Evolutionary conservation across 2,888 invertebrate genomes (phyloP).

Genomic region (Aphodius granarius): DNA sequence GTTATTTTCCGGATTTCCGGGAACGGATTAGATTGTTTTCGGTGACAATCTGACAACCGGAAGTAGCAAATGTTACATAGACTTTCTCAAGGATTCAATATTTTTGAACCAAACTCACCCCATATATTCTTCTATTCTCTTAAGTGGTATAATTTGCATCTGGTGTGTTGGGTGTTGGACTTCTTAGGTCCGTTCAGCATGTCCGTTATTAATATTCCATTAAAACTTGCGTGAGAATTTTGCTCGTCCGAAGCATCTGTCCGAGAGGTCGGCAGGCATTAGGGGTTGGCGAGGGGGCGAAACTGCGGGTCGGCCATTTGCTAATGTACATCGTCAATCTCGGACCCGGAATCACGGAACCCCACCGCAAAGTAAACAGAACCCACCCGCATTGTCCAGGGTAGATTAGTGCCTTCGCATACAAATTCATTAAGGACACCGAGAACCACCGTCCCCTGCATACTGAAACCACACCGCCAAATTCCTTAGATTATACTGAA

Average conservation of each 20-base stretch:
- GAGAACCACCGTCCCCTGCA: neutral
- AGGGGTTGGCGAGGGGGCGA: slow-evolving; percentile 15
- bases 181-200: slow-evolving; percentile 9
- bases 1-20: too few relatives aligned
- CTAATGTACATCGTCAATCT: slow-evolving; percentile 53
- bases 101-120: too few relatives aligned
- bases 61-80: too few relatives aligned
- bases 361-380: slow-evolving; percentile 42
- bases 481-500: neutral
- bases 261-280: slow-evolving; percentile 27
- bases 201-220: slow-evolving; percentile 14
- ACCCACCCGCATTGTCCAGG: slow-evolving; percentile 43
- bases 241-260: slow-evolving; percentile 49
- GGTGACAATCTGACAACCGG: too few relatives aligned
- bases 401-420: slow-evolving; percentile 32
- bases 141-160: slow-evolving; percentile 9
- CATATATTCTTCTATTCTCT: too few relatives aligned
- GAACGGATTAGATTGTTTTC: too few relatives aligned
- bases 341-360: slow-evolving; percentile 35
- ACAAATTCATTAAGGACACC: slow-evolving; percentile 20
- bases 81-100: too few relatives aligned
- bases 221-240: slow-evolving; percentile 42
- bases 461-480: neutral
- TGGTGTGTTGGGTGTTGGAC: neutral
- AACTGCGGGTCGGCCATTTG: slow-evolving; percentile 45